These are phyloP conservation scores for Tubulanus polymorphus DNA, from an alignment of 2,888 invertebrate species.

Conservation along the genomic window DNA sequence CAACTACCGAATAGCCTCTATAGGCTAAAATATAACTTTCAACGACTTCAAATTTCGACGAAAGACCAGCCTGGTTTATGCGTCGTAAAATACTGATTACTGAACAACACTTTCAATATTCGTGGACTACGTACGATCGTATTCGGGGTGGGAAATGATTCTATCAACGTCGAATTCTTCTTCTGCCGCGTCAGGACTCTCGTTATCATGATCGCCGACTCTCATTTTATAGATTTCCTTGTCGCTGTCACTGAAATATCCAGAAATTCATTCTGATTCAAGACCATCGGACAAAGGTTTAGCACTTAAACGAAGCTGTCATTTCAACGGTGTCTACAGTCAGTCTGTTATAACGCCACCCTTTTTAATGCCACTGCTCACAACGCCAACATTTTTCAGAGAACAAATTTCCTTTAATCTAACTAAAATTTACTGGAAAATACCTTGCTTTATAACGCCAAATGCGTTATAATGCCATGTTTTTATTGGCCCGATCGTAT, in stretches of 20 bases:
- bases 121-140: conserved; percentile 27
- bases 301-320: conserved; percentile 61
- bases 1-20: too few species aligned
- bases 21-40: too few species aligned
- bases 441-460: too few species aligned
- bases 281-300: not conserved
- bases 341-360: too few species aligned
- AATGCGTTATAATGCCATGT: too few species aligned
- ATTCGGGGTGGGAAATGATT: conserved; percentile 62
- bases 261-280: too few species aligned
- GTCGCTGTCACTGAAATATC: conserved; percentile 27
- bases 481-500: too few species aligned
- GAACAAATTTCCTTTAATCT: too few species aligned
- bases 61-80: not conserved
- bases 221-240: conserved; percentile 64
- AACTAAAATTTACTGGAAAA: too few species aligned
- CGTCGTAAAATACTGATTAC: not conserved
- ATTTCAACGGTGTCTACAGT: too few species aligned
- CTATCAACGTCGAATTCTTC: conserved; percentile 67
- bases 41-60: not conserved
- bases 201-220: conserved; percentile 69
- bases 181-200: conserved; percentile 65
- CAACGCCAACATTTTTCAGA: too few species aligned
- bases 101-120: not conserved
- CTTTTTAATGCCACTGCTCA: too few species aligned